Evolutionary conservation across 2,797 vertebrate genomes (phyloP).

Genomic region (Macrochelys suwanniensis): DNA sequence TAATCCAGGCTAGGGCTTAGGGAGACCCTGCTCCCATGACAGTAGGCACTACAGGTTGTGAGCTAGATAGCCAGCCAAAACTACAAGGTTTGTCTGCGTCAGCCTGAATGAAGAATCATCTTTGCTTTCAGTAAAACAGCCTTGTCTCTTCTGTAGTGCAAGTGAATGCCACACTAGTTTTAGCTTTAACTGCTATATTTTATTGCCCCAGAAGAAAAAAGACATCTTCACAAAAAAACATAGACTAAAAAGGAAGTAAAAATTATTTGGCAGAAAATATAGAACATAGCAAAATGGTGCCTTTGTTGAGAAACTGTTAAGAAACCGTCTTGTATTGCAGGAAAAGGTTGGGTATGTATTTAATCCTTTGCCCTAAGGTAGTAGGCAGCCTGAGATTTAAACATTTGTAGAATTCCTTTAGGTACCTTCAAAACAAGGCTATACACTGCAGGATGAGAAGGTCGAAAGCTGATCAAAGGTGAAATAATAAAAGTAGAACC

Average conservation of each 20-base stretch:
- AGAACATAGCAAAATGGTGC: not conserved
- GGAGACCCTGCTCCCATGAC: not conserved
- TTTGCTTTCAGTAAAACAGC: not conserved
- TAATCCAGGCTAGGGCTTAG: not conserved
- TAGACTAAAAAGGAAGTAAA: not conserved
- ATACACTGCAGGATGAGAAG: conserved; percentile 26
- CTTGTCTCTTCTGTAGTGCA: not conserved
- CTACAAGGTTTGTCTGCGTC: not conserved
- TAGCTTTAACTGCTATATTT: not conserved
- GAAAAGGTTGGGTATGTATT: not conserved
- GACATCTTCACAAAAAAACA: not conserved
- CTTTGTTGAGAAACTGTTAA: not conserved
- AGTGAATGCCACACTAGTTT: not conserved
- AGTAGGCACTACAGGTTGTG: not conserved
- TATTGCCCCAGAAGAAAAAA: not conserved
- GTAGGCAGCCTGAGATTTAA: not conserved
- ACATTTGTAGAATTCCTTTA: conserved; percentile 4
- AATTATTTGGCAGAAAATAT: not conserved
- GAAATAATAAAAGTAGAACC: conserved; percentile 36
- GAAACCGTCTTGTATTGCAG: not conserved
- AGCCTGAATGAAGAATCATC: not conserved
- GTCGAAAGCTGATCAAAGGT: not conserved
- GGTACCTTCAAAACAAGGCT: not conserved
- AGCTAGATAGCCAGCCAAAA: not conserved
- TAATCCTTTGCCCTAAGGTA: conserved; percentile 13